Conservation (phyloP, 2,888 invertebrate species). For the Liodrosophila aerea region DNA sequence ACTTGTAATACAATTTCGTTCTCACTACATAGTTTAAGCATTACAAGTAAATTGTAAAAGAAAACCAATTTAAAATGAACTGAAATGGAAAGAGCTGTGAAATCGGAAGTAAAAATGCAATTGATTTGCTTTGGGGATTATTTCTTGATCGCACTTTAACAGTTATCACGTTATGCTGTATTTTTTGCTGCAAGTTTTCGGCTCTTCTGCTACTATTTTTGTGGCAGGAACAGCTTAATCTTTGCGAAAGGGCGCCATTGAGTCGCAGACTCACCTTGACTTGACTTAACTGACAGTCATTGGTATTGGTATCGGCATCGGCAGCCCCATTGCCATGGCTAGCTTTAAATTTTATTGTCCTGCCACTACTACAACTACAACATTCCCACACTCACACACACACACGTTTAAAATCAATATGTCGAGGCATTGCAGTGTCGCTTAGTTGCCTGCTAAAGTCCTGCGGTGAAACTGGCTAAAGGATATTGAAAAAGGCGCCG, state of each 20-base stretch:
- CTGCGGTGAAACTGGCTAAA: constrained; percentile 50
- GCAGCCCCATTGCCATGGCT: constrained; percentile 24
- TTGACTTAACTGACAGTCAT: constrained; percentile 32
- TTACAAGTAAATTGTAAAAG: no score
- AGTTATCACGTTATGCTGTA: background rate
- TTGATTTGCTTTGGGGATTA: no score
- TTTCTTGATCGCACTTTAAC: no score
- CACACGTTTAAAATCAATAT: constrained; percentile 57
- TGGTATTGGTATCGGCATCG: constrained; percentile 17
- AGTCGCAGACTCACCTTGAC: constrained; percentile 50
- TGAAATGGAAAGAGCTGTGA: no score
- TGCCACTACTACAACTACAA: background rate
- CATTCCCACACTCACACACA: constrained; percentile 1
- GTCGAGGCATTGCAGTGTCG: constrained; percentile 49
- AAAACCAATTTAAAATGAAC: no score
- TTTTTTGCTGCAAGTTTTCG: no score
- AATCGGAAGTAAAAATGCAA: no score
- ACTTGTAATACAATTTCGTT: no score
- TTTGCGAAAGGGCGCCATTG: constrained; percentile 24
- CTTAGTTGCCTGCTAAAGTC: constrained; percentile 33
- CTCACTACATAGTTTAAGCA: no score
- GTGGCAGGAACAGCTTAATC: constrained; percentile 22
- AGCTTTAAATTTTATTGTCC: constrained; percentile 48
- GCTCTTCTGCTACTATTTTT: background rate
- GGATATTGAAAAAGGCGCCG: constrained; percentile 74